phyloP scores from a whole-genome alignment of 2,888 invertebrate genomes.

The Helleia helle region DNA sequence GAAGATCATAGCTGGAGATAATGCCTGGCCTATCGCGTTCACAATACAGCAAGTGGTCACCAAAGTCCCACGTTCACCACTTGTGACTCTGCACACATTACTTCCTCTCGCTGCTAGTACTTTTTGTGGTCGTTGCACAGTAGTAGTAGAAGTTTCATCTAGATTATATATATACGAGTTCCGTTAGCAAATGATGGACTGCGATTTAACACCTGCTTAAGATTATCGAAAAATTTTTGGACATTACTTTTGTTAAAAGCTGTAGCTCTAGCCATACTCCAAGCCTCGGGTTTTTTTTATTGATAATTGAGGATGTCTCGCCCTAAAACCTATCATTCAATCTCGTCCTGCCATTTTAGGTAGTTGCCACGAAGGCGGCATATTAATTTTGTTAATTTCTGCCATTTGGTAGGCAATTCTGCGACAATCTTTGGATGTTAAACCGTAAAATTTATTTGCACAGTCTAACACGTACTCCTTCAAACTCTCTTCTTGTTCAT shows the following conservation, averaged over 20 bases:
- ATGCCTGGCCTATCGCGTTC: constrained; percentile 22
- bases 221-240: neutral
- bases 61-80: constrained; percentile 22
- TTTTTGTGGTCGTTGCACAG: constrained; percentile 13
- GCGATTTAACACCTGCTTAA: neutral
- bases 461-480: too few relatives aligned
- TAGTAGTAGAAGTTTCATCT: constrained; percentile 11
- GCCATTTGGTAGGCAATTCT: neutral
- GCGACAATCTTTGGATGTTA: neutral
- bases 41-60: constrained; percentile 29
- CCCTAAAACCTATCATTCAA: neutral
- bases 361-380: neutral
- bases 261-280: neutral
- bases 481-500: too few relatives aligned
- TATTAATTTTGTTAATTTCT: neutral
- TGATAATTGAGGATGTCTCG: neutral
- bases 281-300: neutral
- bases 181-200: neutral
- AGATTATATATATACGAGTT: constrained; percentile 4
- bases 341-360: neutral
- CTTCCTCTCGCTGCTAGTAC: constrained; percentile 26
- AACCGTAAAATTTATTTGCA: neutral
- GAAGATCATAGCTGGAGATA: constrained; percentile 35
- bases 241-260: too few relatives aligned
- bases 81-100: constrained; percentile 15